A percentile compares a stretch with the other conserved stretches of the same genome.
phyloP scores from a whole-genome alignment of 2,888 invertebrate species.

The Atethmia centrago region DNA sequence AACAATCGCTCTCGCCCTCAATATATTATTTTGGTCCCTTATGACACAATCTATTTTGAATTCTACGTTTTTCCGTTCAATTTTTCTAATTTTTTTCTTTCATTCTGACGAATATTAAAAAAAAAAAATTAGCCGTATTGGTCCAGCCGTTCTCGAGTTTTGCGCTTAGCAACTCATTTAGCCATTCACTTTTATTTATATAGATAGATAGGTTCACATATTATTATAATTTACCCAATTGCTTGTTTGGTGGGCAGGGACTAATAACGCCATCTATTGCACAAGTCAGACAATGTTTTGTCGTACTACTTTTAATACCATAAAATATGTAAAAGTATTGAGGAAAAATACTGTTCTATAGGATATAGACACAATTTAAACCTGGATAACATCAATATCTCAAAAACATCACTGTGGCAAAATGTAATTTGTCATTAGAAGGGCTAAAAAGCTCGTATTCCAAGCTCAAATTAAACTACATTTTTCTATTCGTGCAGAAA shows the following conservation, averaged over 20 bases:
- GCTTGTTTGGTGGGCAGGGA: background rate
- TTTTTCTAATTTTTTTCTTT: too few species aligned
- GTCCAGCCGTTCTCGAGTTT: too few species aligned
- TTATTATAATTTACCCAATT: background rate
- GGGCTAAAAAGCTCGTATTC: constrained; percentile 27
- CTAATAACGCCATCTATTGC: constrained; percentile 48
- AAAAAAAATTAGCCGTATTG: too few species aligned
- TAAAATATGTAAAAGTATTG: background rate
- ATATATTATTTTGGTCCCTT: too few species aligned
- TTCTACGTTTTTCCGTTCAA: too few species aligned
- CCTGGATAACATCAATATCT: background rate
- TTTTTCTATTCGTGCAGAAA: constrained; percentile 57
- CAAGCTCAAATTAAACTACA: constrained; percentile 1
- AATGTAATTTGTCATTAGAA: background rate
- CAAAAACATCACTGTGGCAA: background rate
- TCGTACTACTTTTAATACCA: too few species aligned
- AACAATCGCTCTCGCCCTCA: too few species aligned
- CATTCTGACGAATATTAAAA: too few species aligned
- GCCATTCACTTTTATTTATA: too few species aligned
- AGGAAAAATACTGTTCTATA: background rate
- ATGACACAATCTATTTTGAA: too few species aligned
- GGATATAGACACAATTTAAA: background rate
- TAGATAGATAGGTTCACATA: background rate
- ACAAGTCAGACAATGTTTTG: background rate
- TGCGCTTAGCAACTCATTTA: too few species aligned